These are phyloP conservation scores for Sandelia bainsii DNA, from an alignment of 2,797 vertebrate species.

Conservation along the genomic window DNA sequence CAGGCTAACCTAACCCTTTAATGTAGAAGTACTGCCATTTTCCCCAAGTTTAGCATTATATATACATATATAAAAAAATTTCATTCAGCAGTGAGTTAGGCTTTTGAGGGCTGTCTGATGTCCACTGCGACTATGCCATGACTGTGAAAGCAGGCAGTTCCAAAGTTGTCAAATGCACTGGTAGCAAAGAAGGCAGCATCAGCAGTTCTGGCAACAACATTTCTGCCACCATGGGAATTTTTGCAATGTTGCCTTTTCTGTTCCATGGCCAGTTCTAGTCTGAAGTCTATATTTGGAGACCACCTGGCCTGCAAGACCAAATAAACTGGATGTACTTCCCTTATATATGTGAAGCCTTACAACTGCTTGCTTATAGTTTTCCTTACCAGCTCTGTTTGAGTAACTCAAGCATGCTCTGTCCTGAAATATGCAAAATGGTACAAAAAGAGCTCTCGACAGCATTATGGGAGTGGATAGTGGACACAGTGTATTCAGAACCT, in stretches of 20 bases:
- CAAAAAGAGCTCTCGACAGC: not conserved
- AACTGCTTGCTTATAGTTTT: constrained; percentile 11
- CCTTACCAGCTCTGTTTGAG: not conserved
- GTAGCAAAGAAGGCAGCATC: constrained; percentile 61
- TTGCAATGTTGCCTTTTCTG: constrained; percentile 50
- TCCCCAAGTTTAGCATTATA: constrained; percentile 8
- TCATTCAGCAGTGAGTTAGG: not conserved
- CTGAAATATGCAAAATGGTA: not conserved
- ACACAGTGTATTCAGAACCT: constrained; percentile 8
- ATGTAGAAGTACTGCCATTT: not conserved
- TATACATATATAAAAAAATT: not conserved
- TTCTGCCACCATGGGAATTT: constrained; percentile 54
- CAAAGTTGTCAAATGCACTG: constrained; percentile 47
- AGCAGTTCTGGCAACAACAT: constrained; percentile 56
- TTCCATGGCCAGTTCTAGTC: constrained; percentile 46
- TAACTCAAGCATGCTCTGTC: not conserved
- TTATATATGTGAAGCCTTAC: constrained; percentile 19
- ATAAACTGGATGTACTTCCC: constrained; percentile 14
- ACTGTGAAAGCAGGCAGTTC: constrained; percentile 25
- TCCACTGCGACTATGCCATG: constrained; percentile 12
- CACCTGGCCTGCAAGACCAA: constrained; percentile 43
- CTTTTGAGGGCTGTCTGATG: constrained; percentile 23
- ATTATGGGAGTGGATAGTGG: not conserved
- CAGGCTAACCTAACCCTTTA: constrained; percentile 14
- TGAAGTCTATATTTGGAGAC: constrained; percentile 63